Base-by-base conservation (phyloP, 92 coral and sea anemone genomes). In the Phenganax subtilis region DNA sequence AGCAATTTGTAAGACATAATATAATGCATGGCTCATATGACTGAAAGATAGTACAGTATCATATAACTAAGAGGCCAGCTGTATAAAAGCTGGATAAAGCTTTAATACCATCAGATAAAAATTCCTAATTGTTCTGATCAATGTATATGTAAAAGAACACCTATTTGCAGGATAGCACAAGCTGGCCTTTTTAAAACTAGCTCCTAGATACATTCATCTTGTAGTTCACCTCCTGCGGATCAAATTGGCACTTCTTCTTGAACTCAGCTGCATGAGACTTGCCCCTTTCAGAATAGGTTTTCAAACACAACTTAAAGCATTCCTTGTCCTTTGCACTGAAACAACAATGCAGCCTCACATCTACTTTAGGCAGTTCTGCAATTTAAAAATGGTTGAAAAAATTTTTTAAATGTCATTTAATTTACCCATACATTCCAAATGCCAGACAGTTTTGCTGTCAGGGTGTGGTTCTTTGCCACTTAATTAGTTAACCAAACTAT, bases 321-420 rank as follows among this genome's bases (percentile, higher is more conserved):
- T 28, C 47, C 12, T 89, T 80, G 30, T 89, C 75, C 25, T 61
- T 57, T 37, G 97, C 98, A 69, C 92, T 88, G 30, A 91, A 84
- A 72, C 98, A 93, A 60, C 98, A 93, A 77, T 93, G 98, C 30
- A 91, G 86, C 71, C 82, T 89, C 61, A 92, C 97, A 76, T 90
- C 91, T 59, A 52, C 54, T 76, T 44, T 57, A 10, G 9, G 73
- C 51, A 47, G 54, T 29, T 44, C 55, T 44, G 51, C 31, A 71
- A 71, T 8, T 11, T 27, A 31, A 15, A 12, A 55, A 75, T 3
- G 0, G 7, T 12, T 27, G 25, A 58, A 51, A 69, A 25, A 0
- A 29, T 10, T 25, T 16, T 17, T 28, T 11, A 17, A 25, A 37
- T 37, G n/a, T 73, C n/a, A 11, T 53, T 6, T 20, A 20, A 64